Evolutionary conservation across 2,113 vertebrate species (phyloP).

Genomic region (Scatophagus argus): DNA sequence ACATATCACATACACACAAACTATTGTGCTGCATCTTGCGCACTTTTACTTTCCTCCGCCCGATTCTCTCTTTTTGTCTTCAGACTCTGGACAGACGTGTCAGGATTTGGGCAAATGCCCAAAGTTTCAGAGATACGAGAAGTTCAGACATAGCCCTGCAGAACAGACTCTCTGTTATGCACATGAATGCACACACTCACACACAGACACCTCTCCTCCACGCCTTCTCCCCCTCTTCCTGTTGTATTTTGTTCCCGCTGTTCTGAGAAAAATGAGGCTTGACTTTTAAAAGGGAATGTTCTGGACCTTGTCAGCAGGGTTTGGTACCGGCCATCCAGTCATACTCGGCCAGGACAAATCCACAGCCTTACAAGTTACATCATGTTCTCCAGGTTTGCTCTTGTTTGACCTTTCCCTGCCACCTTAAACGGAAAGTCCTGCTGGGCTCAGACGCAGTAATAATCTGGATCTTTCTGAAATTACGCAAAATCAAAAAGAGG

Average conservation of each 20-base stretch:
- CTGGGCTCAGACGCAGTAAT: constrained; percentile 23
- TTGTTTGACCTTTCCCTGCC: constrained; percentile 60
- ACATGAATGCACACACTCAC: not conserved
- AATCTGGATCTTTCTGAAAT: constrained; percentile 33
- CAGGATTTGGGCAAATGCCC: constrained; percentile 55
- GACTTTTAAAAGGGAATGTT: constrained; percentile 71
- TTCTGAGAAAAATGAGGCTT: constrained; percentile 66
- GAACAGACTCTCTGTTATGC: constrained; percentile 28
- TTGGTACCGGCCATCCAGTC: constrained; percentile 43
- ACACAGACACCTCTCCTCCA: not conserved
- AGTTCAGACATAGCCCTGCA: constrained; percentile 54
- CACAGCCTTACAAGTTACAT: constrained; percentile 40
- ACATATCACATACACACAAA: not conserved
- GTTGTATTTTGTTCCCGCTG: constrained; percentile 59
- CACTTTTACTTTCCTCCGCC: constrained; percentile 7
- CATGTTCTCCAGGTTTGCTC: constrained; percentile 50
- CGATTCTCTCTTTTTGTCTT: constrained; percentile 34
- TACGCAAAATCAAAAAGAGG: not conserved
- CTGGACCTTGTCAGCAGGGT: constrained; percentile 66
- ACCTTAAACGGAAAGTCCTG: constrained; percentile 40
- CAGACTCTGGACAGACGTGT: constrained; percentile 69
- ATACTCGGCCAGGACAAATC: constrained; percentile 7
- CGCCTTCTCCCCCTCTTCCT: constrained; percentile 43
- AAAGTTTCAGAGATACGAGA: constrained; percentile 63
- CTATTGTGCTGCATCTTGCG: constrained; percentile 3